Percentiles rank a stretch among this genome's conserved stretches.
Evolutionary conservation across 2,888 invertebrate species (phyloP).

Genomic region (Rhogogaster chlorosoma): DNA sequence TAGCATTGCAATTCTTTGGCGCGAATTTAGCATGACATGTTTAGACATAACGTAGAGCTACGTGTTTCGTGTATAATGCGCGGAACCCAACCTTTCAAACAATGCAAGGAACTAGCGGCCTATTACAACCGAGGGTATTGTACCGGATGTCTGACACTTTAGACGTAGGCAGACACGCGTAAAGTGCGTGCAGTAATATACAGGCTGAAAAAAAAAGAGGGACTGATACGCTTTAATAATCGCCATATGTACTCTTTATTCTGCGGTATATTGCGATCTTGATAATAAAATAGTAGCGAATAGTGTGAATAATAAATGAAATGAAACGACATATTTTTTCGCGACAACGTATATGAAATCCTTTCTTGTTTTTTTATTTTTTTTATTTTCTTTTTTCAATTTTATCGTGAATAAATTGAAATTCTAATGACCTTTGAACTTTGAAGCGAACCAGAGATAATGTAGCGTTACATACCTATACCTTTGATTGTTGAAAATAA

Average conservation of each 20-base stretch:
- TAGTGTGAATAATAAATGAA: not conserved
- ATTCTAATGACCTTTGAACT: not conserved
- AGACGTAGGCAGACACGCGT: conserved; percentile 58
- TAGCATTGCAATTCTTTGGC: conserved; percentile 29
- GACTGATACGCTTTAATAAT: conserved; percentile 10
- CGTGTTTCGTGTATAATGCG: not conserved
- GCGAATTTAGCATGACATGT: not conserved
- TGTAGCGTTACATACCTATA: not conserved
- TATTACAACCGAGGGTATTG: conserved; percentile 75
- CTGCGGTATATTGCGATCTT: not conserved
- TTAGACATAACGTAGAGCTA: conserved; percentile 14
- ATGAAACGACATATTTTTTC: not conserved
- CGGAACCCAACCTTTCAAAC: conserved; percentile 69
- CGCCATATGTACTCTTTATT: not conserved
- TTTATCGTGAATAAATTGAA: not conserved
- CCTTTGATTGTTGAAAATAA: conserved; percentile 15
- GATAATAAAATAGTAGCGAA: not conserved
- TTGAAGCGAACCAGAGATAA: not conserved
- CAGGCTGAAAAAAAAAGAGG: not conserved
- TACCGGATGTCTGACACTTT: conserved; percentile 74
- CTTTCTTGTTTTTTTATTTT: too few species aligned
- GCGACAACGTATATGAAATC: too few species aligned
- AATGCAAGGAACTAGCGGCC: conserved; percentile 74
- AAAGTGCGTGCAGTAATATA: conserved; percentile 53
- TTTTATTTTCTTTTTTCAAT: not conserved